Evolutionary conservation across 2,113 vertebrate species (phyloP).

Genomic region (Indri indri): DNA sequence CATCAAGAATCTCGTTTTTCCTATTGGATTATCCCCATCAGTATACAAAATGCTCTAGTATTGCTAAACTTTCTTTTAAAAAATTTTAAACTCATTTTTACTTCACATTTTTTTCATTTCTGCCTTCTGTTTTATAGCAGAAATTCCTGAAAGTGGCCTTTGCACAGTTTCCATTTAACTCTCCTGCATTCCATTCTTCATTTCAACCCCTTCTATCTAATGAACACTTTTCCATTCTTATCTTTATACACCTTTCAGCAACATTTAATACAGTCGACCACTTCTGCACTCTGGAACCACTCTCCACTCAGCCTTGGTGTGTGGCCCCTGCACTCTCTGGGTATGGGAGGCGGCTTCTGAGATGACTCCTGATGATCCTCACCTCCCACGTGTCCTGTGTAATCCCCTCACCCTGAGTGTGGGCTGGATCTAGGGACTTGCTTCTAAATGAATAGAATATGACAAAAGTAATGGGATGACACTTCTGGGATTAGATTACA

Average conservation of each 20-base stretch:
- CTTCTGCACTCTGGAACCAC: neutral
- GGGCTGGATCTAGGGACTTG: neutral
- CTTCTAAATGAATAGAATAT: neutral
- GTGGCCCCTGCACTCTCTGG: neutral
- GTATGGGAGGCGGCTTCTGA: neutral
- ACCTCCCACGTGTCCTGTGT: neutral
- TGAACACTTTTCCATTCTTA: neutral
- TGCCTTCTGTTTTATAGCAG: neutral
- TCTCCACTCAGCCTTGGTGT: neutral
- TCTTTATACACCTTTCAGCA: neutral
- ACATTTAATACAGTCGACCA: neutral
- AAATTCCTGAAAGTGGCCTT: neutral
- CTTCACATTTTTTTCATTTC: neutral
- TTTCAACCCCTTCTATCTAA: neutral
- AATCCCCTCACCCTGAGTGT: neutral
- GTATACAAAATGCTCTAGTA: neutral
- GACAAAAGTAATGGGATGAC: neutral
- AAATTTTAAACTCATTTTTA: neutral
- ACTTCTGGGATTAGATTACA: neutral
- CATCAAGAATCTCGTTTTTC: neutral
- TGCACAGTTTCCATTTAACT: neutral
- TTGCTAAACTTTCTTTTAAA: neutral
- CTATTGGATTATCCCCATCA: neutral
- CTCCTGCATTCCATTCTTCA: neutral
- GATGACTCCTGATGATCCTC: neutral